phyloP scores from a whole-genome alignment of 2,113 vertebrate species.

The Nymphicus hollandicus region DNA sequence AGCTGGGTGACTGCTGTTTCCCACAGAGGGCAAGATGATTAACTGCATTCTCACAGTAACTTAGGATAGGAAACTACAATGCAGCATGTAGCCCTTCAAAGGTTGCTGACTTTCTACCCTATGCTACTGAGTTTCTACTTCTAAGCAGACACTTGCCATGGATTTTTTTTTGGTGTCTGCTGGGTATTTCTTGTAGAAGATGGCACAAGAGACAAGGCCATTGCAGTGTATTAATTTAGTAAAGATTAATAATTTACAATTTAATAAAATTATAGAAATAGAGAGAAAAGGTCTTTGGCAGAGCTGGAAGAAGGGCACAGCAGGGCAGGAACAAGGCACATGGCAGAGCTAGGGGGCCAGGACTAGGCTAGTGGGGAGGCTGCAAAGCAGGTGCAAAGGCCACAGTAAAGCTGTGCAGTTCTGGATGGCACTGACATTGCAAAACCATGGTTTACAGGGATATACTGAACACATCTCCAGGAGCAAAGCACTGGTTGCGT shows the following conservation, averaged over 20 bases:
- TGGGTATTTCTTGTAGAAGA: background rate
- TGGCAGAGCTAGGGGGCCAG: background rate
- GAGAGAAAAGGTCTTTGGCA: background rate
- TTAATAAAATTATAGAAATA: background rate
- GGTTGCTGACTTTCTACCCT: background rate
- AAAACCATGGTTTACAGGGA: background rate
- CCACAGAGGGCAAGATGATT: background rate
- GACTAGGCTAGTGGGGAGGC: background rate
- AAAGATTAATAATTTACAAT: background rate
- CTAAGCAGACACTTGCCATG: background rate
- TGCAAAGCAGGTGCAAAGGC: background rate
- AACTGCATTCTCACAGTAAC: background rate
- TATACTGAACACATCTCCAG: background rate
- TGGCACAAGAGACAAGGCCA: background rate
- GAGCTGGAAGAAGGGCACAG: background rate
- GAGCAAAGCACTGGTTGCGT: background rate
- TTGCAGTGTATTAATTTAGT: background rate
- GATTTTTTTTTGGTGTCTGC: background rate
- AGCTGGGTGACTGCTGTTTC: background rate
- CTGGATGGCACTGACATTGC: background rate
- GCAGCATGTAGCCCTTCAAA: background rate
- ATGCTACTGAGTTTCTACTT: background rate
- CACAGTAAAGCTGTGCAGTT: background rate
- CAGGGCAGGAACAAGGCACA: background rate
- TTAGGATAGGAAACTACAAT: background rate